phyloP scores from a whole-genome alignment of 1,140 invertebrate species.

The Cherax quadricarinatus region DNA sequence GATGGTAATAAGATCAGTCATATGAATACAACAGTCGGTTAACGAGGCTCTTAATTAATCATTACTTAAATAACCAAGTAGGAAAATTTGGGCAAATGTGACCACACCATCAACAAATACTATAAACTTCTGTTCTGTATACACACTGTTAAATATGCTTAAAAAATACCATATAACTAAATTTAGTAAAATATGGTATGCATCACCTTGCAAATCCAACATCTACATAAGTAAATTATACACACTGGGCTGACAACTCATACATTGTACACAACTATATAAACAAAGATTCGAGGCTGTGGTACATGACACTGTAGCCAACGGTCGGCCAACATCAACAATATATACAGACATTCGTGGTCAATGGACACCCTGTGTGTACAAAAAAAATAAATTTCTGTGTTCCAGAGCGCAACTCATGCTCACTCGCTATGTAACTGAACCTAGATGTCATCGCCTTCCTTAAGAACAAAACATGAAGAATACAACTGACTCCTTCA shows the following conservation, averaged over 20 bases:
- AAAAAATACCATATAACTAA: neutral
- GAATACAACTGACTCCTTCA: too few relatives aligned
- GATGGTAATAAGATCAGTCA: too few relatives aligned
- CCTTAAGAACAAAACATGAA: too few relatives aligned
- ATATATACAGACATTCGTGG: slow-evolving; percentile 37
- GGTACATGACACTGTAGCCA: neutral
- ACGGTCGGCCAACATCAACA: slow-evolving; percentile 25
- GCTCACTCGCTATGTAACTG: too few relatives aligned
- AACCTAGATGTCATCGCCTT: too few relatives aligned
- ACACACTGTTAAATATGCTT: neutral
- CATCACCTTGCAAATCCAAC: neutral
- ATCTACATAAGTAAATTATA: neutral
- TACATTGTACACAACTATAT: slow-evolving; percentile 4
- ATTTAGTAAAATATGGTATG: neutral
- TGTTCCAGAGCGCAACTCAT: neutral
- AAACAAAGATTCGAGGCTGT: slow-evolving; percentile 22
- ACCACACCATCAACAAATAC: neutral
- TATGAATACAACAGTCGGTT: too few relatives aligned
- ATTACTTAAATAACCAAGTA: neutral
- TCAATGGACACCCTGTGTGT: slow-evolving; percentile 24
- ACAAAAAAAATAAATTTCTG: slow-evolving; percentile 28
- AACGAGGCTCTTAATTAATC: too few relatives aligned
- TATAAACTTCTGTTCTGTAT: neutral
- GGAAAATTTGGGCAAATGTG: neutral
- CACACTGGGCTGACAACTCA: neutral